Base-by-base conservation (phyloP, 2,888 invertebrate species). In the Penaeus monodon region DNA sequence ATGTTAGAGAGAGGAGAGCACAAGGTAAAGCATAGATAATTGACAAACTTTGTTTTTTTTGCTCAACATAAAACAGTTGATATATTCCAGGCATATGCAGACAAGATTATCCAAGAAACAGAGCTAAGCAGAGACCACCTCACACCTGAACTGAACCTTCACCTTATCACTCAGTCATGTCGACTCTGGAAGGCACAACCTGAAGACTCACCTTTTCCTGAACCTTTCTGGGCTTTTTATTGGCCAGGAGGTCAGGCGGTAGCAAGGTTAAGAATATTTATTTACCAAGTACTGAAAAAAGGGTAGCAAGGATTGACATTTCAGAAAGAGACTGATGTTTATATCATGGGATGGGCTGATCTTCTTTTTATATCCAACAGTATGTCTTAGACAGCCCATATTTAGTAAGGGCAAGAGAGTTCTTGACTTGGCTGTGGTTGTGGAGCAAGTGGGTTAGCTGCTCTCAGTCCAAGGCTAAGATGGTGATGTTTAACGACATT, bases 161-260 rank as follows among this genome's bases (percentile, higher is more conserved):
- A 94, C 63, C 93, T 96, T 38, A 94, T 96, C 57, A 95, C 95
- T 0, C 93, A 94, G 0, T 92, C 93, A 0, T 95, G 95, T 90
- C 92, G 93, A 0, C 91, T 95, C n/a, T 95, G 95, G 94, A 92
- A 92, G 14, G 93, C 93, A 0, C 91, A 90, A 63, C 91, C 91
- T 10, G 92, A 92, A 14, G 90, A 92, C 22, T 91, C 92, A 63
- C 93, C 93, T 24, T 93, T 94, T 88, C 91, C 91, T 49, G 95
- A 96, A 90, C 95, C 96, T 0, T 96, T 94, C 91, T 96, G 96
- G 95, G 95, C 94, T 0, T 96, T 96, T 92, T 96, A 95, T 91
- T 96, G 96, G 96, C 95, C 96, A 0, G 96, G 96, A 0, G 96
- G 96, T 2, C 96, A 96, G 91, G 95, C 94, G 14, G 92, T 95